Conservation (phyloP, 2,888 invertebrate species). For the Dolichomitus sp. region DNA sequence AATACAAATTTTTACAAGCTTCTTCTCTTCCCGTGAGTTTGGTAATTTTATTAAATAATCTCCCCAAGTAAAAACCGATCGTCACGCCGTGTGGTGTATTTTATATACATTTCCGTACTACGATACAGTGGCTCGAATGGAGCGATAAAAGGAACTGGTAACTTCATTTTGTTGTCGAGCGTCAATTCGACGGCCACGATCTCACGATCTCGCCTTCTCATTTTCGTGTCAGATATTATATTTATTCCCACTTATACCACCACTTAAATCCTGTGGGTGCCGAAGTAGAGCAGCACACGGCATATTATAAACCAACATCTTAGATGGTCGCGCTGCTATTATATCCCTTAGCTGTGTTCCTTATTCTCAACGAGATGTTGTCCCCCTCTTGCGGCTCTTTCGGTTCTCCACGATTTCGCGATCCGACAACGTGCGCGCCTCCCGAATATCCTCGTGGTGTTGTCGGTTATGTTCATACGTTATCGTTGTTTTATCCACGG, state of each 20-base stretch:
- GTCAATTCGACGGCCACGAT: no score
- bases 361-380: neutral
- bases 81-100: neutral
- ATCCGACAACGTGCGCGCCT: neutral
- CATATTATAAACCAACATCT: neutral
- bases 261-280: neutral
- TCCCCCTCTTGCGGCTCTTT: neutral
- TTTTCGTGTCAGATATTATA: neutral
- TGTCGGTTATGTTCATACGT: constrained; percentile 8
- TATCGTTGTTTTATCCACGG: constrained; percentile 23
- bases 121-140: neutral
- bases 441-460: neutral
- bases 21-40: no score
- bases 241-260: neutral
- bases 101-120: no score
- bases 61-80: neutral
- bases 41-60: neutral
- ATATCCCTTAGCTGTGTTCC: neutral
- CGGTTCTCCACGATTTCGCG: neutral
- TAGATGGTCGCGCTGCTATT: neutral
- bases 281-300: neutral
- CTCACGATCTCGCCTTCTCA: neutral
- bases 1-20: no score
- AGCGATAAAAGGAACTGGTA: neutral
- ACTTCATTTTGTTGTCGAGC: neutral